Percentiles rank a stretch among this genome's conserved stretches.
Conservation (phyloP, 1,140 invertebrate species). For the Reticulitermes speratus region DNA sequence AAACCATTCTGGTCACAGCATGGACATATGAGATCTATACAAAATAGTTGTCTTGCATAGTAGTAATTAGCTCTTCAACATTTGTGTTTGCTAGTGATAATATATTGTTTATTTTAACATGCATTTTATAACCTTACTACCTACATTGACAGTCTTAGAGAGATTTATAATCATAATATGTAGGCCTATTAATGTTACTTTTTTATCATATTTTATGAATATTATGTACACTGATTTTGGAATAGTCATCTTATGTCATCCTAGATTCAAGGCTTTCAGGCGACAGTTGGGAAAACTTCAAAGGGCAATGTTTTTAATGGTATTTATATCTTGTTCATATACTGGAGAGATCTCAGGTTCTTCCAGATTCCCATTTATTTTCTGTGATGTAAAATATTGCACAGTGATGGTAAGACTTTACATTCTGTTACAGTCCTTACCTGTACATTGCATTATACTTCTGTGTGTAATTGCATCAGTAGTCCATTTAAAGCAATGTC, state of each 20-base stretch:
- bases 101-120: background rate
- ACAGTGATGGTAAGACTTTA: background rate
- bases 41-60: background rate
- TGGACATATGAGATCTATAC: background rate
- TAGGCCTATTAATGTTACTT: background rate
- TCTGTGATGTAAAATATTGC: background rate
- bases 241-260: background rate
- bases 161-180: background rate
- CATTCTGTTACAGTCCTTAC: background rate
- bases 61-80: background rate
- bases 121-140: slow-evolving; percentile 4
- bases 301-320: background rate
- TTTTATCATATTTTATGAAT: background rate
- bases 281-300: background rate
- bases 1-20: background rate
- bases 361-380: background rate
- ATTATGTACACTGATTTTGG: background rate
- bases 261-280: background rate
- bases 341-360: slow-evolving; percentile 9
- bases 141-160: background rate
- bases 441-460: background rate
- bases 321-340: background rate
- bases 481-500: background rate
- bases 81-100: background rate
- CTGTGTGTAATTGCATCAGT: background rate